Evolutionary conservation across 2,113 vertebrate genomes (phyloP), one percentile per base, ranked within the genome.

Genomic region (Phyllostomus discolor): DNA sequence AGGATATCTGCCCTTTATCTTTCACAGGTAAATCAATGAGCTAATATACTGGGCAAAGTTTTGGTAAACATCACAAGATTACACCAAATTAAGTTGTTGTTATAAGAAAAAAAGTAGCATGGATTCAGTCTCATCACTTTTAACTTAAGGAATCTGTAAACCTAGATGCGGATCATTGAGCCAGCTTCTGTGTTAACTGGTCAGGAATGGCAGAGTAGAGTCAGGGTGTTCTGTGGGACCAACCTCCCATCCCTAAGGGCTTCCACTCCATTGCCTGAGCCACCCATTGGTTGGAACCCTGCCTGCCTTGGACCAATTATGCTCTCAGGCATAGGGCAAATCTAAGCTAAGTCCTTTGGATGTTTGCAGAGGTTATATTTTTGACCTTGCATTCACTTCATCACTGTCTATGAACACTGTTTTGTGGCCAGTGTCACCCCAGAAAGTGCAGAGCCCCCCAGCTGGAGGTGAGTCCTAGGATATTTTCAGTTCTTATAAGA

Each of bases 131-230:
- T 72, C 3, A 38, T 93, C 33, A 24, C 26, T 95, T 95, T 93
- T 94, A 90, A 88, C 22, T 54, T 70, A 59, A 80, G 41, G 20
- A 93, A 91, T 90, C 35, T 81, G 7, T 82, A 92, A 93, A 90
- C 24, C 78, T 81, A 35, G 46, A 96, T 43, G 75, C 33, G 12
- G 19, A 35, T 57, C n/a, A 35, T 70, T 41, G 43, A 88, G 50
- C 24, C 26, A 90, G 20, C 1, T 76, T 35, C 33, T 90, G 26
- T 67, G 11, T 54, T 43, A 15, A 70, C 50, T 80, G 83, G 48
- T 62, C 46, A 59, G 66, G 70, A 93, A 73, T 54, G 35, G 81
- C 17, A 69, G 12, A 20, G 35, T 41, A 19, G 17, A 93, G 12
- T 88, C 59, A 92, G 4, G 7, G 7, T 69, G 15, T 69, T 87